phyloP scores from a whole-genome alignment of 1,140 invertebrate genomes.

The Ruditapes philippinarum region DNA sequence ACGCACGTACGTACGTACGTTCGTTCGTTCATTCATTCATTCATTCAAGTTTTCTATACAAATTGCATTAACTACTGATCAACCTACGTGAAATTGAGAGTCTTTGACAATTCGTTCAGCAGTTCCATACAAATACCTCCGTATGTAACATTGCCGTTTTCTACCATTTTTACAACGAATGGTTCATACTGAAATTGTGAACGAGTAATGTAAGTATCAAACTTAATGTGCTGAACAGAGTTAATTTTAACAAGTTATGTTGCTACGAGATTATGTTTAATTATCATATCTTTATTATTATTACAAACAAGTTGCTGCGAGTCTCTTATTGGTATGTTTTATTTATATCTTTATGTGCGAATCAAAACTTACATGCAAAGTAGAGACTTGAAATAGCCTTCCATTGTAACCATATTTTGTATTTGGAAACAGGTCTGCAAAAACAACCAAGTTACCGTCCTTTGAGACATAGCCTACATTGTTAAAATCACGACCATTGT shows the following conservation, averaged over 20 bases:
- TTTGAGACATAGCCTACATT: slow-evolving; percentile 52
- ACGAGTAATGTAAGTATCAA: not conserved
- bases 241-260: no score
- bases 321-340: no score
- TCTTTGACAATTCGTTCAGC: slow-evolving; percentile 15
- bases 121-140: slow-evolving; percentile 62
- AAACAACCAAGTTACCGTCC: not conserved
- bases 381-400: slow-evolving; percentile 61
- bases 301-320: no score
- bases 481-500: slow-evolving; percentile 29
- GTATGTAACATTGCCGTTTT: slow-evolving; percentile 20
- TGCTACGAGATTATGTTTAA: not conserved
- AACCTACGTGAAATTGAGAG: slow-evolving; percentile 54
- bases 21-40: no score
- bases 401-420: slow-evolving; percentile 67
- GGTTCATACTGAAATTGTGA: slow-evolving; percentile 25
- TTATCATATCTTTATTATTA: no score
- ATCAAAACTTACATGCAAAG: slow-evolving; percentile 58
- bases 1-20: no score
- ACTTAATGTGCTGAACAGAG: not conserved
- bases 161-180: slow-evolving; percentile 31
- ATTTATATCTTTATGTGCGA: no score
- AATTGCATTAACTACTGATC: no score
- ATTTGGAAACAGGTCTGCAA: slow-evolving; percentile 64
- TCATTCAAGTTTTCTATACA: no score